A percentile compares a stretch with the other conserved stretches of the same genome.
Conservation (phyloP, 1,140 invertebrate genomes). For the Drosophila truncata region DNA sequence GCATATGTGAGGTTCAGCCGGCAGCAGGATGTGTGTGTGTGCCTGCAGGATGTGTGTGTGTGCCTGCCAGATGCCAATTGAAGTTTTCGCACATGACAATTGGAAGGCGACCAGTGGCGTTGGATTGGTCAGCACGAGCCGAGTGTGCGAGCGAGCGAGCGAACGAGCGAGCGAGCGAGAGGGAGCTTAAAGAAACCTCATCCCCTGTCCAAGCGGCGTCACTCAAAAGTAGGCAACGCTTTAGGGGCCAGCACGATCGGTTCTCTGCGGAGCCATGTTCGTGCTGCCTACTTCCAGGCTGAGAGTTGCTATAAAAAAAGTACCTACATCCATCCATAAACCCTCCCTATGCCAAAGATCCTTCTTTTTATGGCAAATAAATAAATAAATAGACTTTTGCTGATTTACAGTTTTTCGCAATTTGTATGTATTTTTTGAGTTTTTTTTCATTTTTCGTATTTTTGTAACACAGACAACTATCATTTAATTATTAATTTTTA, state of each 20-base stretch:
- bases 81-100: slow-evolving; percentile 67
- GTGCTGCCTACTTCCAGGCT: slow-evolving; percentile 49
- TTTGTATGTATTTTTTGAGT: slow-evolving; percentile 60
- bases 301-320: slow-evolving; percentile 42
- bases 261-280: no score
- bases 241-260: not conserved
- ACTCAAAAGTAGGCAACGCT: not conserved
- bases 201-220: slow-evolving; percentile 6
- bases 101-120: slow-evolving; percentile 62
- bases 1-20: slow-evolving; percentile 20
- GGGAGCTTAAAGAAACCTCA: not conserved
- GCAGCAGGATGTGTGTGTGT: slow-evolving; percentile 20
- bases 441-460: slow-evolving; percentile 50
- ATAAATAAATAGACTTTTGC: slow-evolving; percentile 7
- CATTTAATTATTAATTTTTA: slow-evolving; percentile 76
- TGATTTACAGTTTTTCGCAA: slow-evolving; percentile 65
- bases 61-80: slow-evolving; percentile 59
- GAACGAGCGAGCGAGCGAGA: not conserved
- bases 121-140: slow-evolving; percentile 65
- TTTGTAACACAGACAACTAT: slow-evolving; percentile 83
- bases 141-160: slow-evolving; percentile 17
- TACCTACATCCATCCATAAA: not conserved
- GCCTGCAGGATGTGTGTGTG: slow-evolving; percentile 2
- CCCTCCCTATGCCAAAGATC: not conserved
- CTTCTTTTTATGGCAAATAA: slow-evolving; percentile 7